A percentile compares a stretch with the other conserved stretches of the same genome.
Evolutionary conservation across 2,888 invertebrate species (phyloP).

Genomic region (Clivina fossor): DNA sequence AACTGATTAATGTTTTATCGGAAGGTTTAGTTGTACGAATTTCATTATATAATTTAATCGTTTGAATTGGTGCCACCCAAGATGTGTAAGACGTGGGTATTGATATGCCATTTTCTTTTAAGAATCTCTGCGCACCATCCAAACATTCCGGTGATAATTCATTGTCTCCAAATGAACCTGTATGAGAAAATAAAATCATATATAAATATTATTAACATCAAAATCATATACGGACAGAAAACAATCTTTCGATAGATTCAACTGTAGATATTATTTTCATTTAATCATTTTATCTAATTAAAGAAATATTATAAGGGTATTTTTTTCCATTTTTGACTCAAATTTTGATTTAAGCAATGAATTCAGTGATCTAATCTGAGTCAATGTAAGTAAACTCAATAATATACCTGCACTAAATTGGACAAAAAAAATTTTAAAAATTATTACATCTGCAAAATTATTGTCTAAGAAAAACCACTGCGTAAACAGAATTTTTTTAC

Average conservation of each 20-base stretch:
- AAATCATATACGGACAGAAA: neutral
- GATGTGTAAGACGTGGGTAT: constrained; percentile 91
- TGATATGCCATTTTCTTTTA: constrained; percentile 85
- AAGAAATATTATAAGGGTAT: no score
- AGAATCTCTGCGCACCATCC: constrained; percentile 86
- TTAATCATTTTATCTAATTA: no score
- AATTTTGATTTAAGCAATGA: no score
- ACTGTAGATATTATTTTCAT: neutral
- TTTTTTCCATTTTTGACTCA: no score
- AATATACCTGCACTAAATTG: no score
- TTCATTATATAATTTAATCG: constrained; percentile 82
- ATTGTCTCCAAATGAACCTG: constrained; percentile 95
- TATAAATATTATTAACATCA: constrained; percentile 4
- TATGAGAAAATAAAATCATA: constrained; percentile 26
- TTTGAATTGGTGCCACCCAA: constrained; percentile 90
- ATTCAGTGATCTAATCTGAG: no score
- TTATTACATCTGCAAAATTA: no score
- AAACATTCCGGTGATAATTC: constrained; percentile 98
- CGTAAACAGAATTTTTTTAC: no score
- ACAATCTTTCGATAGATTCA: neutral
- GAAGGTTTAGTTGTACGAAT: constrained; percentile 58
- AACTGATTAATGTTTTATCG: constrained; percentile 58
- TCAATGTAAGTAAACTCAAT: no score
- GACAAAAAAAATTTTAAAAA: no score
- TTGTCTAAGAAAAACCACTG: no score